Conservation (phyloP, 2,113 vertebrate species). For the Thinocorus orbignyianus region DNA sequence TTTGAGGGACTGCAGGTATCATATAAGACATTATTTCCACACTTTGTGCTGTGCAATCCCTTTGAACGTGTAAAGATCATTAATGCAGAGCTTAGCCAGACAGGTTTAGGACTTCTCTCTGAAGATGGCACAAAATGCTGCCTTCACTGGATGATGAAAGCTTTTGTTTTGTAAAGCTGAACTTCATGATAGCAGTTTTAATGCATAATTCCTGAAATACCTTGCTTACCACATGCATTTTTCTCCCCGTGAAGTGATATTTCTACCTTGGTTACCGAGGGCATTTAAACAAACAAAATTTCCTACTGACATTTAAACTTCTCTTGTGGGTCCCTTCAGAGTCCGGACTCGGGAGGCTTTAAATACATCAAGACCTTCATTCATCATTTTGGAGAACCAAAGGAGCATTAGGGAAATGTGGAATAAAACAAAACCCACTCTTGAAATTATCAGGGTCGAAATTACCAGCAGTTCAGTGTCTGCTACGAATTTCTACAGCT, state of each 20-base stretch:
- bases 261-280: background rate
- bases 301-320: background rate
- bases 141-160: background rate
- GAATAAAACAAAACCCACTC: too few relatives aligned
- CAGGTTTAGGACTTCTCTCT: background rate
- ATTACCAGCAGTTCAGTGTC: background rate
- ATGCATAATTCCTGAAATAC: background rate
- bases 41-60: background rate
- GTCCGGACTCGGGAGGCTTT: background rate
- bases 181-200: background rate
- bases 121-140: background rate
- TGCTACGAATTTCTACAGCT: background rate
- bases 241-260: background rate
- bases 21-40: background rate
- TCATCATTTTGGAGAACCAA: background rate
- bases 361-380: background rate
- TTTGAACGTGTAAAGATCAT: background rate
- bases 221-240: background rate
- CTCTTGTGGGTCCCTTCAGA: background rate
- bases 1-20: background rate
- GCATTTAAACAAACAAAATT: background rate
- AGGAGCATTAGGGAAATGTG: background rate
- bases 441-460: background rate
- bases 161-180: background rate
- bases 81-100: background rate